Percentiles rank a stretch among this genome's conserved stretches.
Evolutionary conservation across 2,113 vertebrate genomes (phyloP).

Genomic region (Oncorhynchus mykiss): DNA sequence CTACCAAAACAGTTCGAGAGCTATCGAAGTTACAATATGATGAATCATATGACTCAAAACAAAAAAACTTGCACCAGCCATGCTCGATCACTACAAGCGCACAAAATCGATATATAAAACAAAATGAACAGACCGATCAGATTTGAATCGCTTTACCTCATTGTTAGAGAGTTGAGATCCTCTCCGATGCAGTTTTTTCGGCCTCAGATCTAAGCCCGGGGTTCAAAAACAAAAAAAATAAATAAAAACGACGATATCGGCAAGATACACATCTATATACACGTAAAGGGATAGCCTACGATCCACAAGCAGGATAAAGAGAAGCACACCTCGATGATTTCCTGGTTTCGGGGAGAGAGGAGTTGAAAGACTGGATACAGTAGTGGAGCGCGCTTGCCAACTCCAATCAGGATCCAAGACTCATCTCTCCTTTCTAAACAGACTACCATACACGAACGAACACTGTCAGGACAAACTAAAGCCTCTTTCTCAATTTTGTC

Average conservation of each 20-base stretch:
- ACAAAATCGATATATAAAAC: conserved; percentile 29
- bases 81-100: background rate
- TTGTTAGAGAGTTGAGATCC: conserved; percentile 72
- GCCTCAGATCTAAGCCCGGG: conserved; percentile 55
- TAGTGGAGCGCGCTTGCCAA: conserved; percentile 74
- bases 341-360: conserved; percentile 70
- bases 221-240: conserved; percentile 42
- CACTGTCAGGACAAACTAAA: background rate
- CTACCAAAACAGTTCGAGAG: background rate
- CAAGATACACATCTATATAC: conserved; percentile 56
- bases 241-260: conserved; percentile 20
- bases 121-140: conserved; percentile 42
- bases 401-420: conserved; percentile 70
- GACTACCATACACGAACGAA: background rate
- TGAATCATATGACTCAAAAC: background rate
- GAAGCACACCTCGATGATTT: conserved; percentile 76
- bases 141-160: conserved; percentile 71
- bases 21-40: background rate
- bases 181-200: conserved; percentile 56
- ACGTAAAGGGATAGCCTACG: conserved; percentile 45
- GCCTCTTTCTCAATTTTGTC: background rate
- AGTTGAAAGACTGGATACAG: conserved; percentile 63
- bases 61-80: background rate
- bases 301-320: conserved; percentile 54
- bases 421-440: conserved; percentile 35